Evolutionary conservation across 2,797 vertebrate genomes (phyloP).

Genomic region (Poecilia velifera): DNA sequence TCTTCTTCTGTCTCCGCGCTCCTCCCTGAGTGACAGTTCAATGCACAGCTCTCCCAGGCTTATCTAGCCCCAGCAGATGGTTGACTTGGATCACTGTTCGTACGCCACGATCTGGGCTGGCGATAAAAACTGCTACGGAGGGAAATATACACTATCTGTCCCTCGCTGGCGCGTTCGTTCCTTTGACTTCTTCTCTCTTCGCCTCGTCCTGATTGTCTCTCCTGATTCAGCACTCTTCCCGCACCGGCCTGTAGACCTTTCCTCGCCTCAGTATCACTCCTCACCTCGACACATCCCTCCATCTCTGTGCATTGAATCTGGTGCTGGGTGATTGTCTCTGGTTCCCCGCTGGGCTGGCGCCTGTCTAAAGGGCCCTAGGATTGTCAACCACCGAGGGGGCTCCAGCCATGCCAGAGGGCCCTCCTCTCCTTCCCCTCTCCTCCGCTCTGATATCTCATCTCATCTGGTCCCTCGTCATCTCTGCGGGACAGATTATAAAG

Average conservation of each 20-base stretch:
- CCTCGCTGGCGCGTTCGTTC: conserved; percentile 72
- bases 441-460: conserved; percentile 38
- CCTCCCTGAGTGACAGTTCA: conserved; percentile 95
- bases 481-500: conserved; percentile 46
- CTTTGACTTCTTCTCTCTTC: conserved; percentile 49
- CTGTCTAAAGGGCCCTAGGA: conserved; percentile 82
- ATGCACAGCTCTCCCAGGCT: conserved; percentile 94
- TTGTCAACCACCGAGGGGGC: conserved; percentile 73
- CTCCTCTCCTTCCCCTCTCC: conserved; percentile 31
- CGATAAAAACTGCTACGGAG: conserved; percentile 96
- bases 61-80: conserved; percentile 99
- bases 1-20: conserved; percentile 59
- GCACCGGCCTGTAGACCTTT: conserved; percentile 36
- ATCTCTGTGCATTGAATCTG: conserved; percentile 75
- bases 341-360: conserved; percentile 81
- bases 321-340: conserved; percentile 82
- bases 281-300: conserved; percentile 62
- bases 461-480: conserved; percentile 55
- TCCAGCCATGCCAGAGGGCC: conserved; percentile 72
- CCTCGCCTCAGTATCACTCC: conserved; percentile 48
- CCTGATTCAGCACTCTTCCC: conserved; percentile 25
- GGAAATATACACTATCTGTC: conserved; percentile 82
- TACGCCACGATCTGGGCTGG: conserved; percentile 95
- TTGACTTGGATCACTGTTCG: conserved; percentile 99
- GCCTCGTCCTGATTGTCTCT: conserved; percentile 48